Percentiles rank a stretch among this genome's conserved stretches.
Conservation (phyloP, 2,888 invertebrate genomes). For the Acanthosoma haemorrhoidale region DNA sequence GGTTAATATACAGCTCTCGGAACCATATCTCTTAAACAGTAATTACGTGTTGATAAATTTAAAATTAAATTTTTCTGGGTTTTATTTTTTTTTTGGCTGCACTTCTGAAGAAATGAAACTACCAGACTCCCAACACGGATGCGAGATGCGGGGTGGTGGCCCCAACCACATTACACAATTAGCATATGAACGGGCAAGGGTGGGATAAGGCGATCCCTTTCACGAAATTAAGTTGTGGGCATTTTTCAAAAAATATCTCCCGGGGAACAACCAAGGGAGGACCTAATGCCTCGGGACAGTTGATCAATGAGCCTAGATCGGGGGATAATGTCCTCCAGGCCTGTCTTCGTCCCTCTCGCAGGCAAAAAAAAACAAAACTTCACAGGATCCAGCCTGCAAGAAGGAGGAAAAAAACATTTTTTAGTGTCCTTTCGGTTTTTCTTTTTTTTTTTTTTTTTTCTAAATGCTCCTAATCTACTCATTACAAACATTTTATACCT, state of each 20-base stretch:
- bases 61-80: no score
- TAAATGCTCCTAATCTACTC: conserved; percentile 12
- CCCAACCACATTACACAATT: neutral
- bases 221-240: conserved; percentile 4
- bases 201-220: neutral
- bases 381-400: neutral
- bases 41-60: no score
- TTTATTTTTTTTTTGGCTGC: no score
- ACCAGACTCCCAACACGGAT: no score
- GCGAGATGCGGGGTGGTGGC: no score
- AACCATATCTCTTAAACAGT: no score
- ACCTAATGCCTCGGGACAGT: neutral
- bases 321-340: neutral
- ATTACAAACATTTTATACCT: conserved; percentile 10
- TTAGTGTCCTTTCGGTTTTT: neutral
- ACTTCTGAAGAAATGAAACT: no score
- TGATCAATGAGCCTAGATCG: neutral
- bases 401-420: neutral
- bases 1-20: no score
- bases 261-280: no score
- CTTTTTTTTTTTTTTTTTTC: neutral
- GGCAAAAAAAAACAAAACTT: neutral
- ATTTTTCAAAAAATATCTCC: neutral
- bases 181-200: neutral
- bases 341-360: neutral